Conservation (phyloP, 2,888 invertebrate genomes). For the Sisyra nigra region DNA sequence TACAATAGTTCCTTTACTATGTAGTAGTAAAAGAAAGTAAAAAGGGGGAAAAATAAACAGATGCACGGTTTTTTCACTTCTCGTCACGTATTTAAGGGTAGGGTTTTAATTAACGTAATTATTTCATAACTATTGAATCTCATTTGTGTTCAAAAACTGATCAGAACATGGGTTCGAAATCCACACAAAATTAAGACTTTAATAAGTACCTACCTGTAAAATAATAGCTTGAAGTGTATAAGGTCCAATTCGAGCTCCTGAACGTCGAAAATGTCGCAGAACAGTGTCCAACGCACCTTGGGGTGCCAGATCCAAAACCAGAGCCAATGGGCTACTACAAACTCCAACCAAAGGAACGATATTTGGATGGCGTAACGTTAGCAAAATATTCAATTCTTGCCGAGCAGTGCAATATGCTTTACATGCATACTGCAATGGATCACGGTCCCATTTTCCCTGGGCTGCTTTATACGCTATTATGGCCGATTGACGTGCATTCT, state of each 20-base stretch:
- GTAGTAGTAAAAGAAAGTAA: too few species aligned
- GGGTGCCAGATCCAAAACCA: constrained; percentile 83
- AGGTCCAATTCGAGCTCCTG: constrained; percentile 66
- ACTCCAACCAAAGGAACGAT: constrained; percentile 86
- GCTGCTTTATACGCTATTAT: constrained; percentile 36
- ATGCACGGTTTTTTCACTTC: too few species aligned
- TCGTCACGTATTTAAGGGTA: too few species aligned
- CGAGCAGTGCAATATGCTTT: constrained; percentile 93
- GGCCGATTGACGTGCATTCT: constrained; percentile 47
- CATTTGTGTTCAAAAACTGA: too few species aligned
- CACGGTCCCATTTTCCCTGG: constrained; percentile 78
- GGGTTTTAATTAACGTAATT: too few species aligned
- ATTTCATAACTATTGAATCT: too few species aligned
- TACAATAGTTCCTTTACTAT: too few species aligned
- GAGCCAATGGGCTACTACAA: constrained; percentile 73
- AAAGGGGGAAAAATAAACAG: too few species aligned
- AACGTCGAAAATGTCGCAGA: constrained; percentile 69
- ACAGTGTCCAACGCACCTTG: constrained; percentile 77
- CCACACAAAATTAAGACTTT: too few species aligned
- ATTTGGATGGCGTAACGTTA: constrained; percentile 74
- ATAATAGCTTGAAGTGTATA: constrained; percentile 72
- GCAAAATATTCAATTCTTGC: constrained; percentile 81
- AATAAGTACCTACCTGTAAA: constrained; percentile 69
- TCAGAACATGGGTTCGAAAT: too few species aligned
- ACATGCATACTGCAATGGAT: constrained; percentile 81